Percentiles rank a stretch among this genome's conserved stretches.
Conservation (phyloP, 2,888 invertebrate genomes). For the Morinoia aosen region DNA sequence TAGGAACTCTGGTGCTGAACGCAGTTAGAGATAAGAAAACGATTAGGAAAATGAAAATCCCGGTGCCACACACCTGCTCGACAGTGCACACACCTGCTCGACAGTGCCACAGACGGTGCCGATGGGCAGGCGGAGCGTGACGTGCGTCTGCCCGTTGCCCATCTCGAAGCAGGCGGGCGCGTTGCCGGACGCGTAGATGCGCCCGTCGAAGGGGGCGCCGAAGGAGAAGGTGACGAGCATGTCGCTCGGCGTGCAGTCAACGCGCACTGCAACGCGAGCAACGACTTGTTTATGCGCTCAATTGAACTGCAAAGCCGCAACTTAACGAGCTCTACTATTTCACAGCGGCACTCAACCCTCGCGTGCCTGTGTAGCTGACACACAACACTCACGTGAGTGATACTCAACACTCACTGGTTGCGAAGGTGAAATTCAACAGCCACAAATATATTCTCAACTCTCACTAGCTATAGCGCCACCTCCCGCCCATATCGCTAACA, state of each 20-base stretch:
- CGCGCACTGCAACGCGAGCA: slow-evolving; percentile 77
- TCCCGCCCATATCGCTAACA: no score
- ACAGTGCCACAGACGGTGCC: slow-evolving; percentile 73
- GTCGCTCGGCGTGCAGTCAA: slow-evolving; percentile 81
- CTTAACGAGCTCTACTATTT: no score
- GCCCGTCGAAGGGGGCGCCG: slow-evolving; percentile 77
- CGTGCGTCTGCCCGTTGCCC: slow-evolving; percentile 74
- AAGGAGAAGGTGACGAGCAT: slow-evolving; percentile 78
- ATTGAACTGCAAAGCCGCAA: background rate
- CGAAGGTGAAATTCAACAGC: background rate
- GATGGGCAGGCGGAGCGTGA: slow-evolving; percentile 77
- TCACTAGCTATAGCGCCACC: background rate
- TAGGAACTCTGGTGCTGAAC: no score
- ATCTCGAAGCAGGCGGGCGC: slow-evolving; percentile 80
- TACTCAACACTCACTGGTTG: background rate
- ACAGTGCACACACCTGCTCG: slow-evolving; percentile 70
- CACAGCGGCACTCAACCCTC: background rate
- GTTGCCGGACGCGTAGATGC: slow-evolving; percentile 85
- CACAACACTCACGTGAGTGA: background rate
- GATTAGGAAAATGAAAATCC: no score
- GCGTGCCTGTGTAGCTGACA: background rate
- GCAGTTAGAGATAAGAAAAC: no score
- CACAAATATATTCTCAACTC: background rate
- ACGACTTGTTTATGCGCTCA: background rate
- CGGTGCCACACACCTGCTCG: no score